Evolutionary conservation across 2,797 vertebrate genomes (phyloP).

Genomic region (Cirrhinus molitorella): DNA sequence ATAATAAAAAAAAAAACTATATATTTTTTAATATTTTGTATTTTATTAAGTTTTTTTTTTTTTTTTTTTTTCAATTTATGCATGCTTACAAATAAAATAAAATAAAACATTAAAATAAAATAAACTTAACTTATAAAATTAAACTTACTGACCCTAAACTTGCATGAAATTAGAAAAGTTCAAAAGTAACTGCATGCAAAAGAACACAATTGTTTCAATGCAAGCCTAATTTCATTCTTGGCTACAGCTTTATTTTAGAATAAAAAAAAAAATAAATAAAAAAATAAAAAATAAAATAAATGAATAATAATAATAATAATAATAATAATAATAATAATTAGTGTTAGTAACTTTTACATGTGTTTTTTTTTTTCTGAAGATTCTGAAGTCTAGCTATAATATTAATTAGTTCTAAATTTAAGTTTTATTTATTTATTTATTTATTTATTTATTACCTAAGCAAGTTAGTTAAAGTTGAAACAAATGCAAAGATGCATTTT

Average conservation of each 20-base stretch:
- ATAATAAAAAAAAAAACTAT: fast-evolving
- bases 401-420: no score
- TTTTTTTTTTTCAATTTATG: no score
- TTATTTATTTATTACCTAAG: no score
- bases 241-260: background rate
- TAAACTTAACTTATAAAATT: background rate
- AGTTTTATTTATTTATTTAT: no score
- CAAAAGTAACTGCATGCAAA: background rate
- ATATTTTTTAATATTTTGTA: background rate
- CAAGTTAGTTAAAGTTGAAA: background rate
- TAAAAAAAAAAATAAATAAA: no score
- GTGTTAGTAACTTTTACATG: no score
- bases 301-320: no score
- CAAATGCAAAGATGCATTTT: background rate
- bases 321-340: no score
- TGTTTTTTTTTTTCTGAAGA: no score
- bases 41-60: no score
- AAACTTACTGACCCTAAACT: background rate
- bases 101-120: background rate
- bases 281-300: no score
- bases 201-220: background rate
- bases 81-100: background rate
- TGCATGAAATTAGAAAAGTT: background rate
- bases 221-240: background rate
- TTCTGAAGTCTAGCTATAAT: no score